Conservation (phyloP, 2,888 invertebrate species). For the Coelopa pilipes region DNA sequence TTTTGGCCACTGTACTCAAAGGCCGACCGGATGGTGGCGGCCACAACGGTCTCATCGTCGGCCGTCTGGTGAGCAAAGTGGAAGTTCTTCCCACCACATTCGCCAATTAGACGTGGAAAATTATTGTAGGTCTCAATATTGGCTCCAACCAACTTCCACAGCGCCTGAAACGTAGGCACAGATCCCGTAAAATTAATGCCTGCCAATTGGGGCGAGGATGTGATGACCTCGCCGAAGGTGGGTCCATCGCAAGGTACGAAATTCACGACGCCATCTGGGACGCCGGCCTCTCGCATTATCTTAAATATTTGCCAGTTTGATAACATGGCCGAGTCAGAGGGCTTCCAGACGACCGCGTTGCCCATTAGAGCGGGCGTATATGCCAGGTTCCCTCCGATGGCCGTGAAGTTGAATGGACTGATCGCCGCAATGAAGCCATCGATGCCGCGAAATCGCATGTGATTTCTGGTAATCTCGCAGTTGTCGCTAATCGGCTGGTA, state of each 20-base stretch:
- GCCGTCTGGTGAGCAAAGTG: slow-evolving; percentile 95
- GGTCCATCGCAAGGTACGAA: slow-evolving; percentile 95
- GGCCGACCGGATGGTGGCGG: slow-evolving; percentile 86
- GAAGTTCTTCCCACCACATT: slow-evolving; percentile 98
- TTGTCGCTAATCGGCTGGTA: slow-evolving; percentile 90
- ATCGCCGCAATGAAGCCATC: slow-evolving; percentile 98
- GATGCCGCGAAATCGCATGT: slow-evolving; percentile 84
- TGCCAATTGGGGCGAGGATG: slow-evolving; percentile 81
- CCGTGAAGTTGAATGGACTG: slow-evolving; percentile 98
- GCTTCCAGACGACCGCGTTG: slow-evolving; percentile 95
- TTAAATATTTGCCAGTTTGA: slow-evolving; percentile 94
- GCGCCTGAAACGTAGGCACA: slow-evolving; percentile 87
- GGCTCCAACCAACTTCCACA: slow-evolving; percentile 91
- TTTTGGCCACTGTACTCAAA: slow-evolving; percentile 98
- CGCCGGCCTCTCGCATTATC: slow-evolving; percentile 92
- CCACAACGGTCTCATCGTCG: slow-evolving; percentile 81
- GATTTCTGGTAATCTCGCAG: slow-evolving; percentile 78
- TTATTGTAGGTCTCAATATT: slow-evolving; percentile 84
- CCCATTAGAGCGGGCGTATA: slow-evolving; percentile 91
- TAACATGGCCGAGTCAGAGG: slow-evolving; percentile 93
- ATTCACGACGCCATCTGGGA: slow-evolving; percentile 95
- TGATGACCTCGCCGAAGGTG: slow-evolving; percentile 88
- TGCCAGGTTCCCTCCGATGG: slow-evolving; percentile 95
- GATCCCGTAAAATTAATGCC: slow-evolving; percentile 98
- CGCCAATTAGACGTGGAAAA: slow-evolving; percentile 92